These are phyloP conservation scores for Dichetophora obliterata DNA, from an alignment of 2,888 invertebrate genomes.

Conservation along the genomic window DNA sequence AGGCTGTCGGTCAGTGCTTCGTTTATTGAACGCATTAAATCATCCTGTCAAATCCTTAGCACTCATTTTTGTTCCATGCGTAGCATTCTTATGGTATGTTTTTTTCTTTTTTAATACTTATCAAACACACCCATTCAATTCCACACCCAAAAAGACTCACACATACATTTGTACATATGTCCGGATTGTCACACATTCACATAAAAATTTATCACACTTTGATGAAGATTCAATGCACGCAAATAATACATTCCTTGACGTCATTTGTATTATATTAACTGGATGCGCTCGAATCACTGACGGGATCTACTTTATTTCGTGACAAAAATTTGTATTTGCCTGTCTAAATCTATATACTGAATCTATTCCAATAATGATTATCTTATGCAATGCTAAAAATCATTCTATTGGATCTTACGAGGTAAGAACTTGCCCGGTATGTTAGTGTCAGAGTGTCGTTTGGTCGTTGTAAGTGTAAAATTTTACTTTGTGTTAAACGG, in stretches of 20 bases:
- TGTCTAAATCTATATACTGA: too few species aligned
- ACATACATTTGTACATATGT: neutral
- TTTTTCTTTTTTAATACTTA: neutral
- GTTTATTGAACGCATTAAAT: slow-evolving; percentile 67
- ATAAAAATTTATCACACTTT: slow-evolving; percentile 8
- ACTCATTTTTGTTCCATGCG: neutral
- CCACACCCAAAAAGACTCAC: neutral
- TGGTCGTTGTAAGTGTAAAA: too few species aligned
- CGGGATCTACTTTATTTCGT: too few species aligned
- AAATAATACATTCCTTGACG: neutral
- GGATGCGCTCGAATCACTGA: too few species aligned
- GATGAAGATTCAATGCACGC: slow-evolving; percentile 7
- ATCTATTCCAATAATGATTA: too few species aligned
- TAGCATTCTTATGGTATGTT: neutral
- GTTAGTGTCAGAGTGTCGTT: too few species aligned
- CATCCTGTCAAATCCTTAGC: slow-evolving; percentile 61
- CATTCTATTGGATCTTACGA: too few species aligned
- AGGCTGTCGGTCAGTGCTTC: slow-evolving; percentile 42
- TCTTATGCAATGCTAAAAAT: too few species aligned
- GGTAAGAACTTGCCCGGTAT: too few species aligned
- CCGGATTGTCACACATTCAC: neutral
- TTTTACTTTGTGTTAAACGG: too few species aligned
- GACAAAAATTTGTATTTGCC: too few species aligned
- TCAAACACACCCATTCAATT: neutral
- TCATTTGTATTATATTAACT: neutral